Evolutionary conservation across 64 coral and sea anemone genomes (phyloP).

Genomic region (Actinia equina): DNA sequence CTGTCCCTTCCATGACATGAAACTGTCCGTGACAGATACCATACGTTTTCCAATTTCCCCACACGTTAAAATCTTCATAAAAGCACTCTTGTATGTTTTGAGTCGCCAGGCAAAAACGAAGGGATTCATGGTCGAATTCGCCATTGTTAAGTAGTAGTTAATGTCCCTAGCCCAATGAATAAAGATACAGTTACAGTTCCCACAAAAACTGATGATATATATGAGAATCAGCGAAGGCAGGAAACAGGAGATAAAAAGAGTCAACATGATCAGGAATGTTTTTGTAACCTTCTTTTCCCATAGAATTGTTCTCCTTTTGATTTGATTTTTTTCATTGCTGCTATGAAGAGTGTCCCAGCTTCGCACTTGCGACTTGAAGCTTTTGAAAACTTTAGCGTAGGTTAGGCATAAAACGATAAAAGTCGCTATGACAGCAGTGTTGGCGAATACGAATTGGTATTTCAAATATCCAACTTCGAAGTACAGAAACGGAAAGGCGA

Average conservation of each 20-base stretch:
- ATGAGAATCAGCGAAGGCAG: constrained; percentile 56
- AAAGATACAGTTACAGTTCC: constrained; percentile 47
- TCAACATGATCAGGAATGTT: constrained; percentile 59
- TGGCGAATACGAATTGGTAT: constrained; percentile 75
- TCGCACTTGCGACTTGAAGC: constrained; percentile 29
- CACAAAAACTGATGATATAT: constrained; percentile 72
- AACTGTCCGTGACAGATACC: not conserved
- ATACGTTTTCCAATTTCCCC: not conserved
- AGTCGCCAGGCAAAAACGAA: constrained; percentile 74
- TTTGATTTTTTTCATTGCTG: constrained; percentile 16
- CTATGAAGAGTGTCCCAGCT: constrained; percentile 43
- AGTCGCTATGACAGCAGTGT: constrained; percentile 64
- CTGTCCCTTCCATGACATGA: not conserved
- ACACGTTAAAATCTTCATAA: constrained; percentile 16
- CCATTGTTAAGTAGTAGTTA: constrained; percentile 49
- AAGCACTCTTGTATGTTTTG: constrained; percentile 21
- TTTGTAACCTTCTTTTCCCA: constrained; percentile 66
- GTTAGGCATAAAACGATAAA: constrained; percentile 61
- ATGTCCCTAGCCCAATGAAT: constrained; percentile 80
- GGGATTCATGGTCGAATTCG: constrained; percentile 66
- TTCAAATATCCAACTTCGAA: constrained; percentile 77
- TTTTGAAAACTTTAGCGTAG: constrained; percentile 58
- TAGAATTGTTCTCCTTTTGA: constrained; percentile 28
- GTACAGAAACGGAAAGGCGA: constrained; percentile 60
- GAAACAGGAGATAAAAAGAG: constrained; percentile 57